Evolutionary conservation across 2,888 invertebrate genomes (phyloP).

Genomic region (Campopleginae sp.): DNA sequence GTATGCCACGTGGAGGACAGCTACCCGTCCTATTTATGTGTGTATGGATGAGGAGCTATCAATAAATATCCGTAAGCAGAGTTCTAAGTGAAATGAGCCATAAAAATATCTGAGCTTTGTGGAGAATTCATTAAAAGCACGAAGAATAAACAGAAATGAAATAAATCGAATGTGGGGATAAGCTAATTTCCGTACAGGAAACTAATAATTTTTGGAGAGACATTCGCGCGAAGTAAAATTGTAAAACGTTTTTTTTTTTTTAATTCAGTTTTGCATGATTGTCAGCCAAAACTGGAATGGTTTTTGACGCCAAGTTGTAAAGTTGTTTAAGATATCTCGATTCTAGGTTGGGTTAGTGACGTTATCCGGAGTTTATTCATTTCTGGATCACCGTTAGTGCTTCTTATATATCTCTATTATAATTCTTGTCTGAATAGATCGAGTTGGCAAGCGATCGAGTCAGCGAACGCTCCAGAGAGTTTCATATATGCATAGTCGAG

Average conservation of each 20-base stretch:
- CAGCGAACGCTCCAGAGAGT: slow-evolving; percentile 51
- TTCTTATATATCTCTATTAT: not conserved
- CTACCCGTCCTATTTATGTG: slow-evolving; percentile 69
- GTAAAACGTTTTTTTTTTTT: not conserved
- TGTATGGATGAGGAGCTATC: not conserved
- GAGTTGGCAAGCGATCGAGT: slow-evolving; percentile 37
- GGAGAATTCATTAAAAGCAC: not conserved
- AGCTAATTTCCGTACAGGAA: not conserved
- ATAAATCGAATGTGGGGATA: not conserved
- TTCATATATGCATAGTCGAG: slow-evolving; percentile 29
- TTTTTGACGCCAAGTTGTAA: not conserved
- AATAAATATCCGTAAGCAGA: not conserved
- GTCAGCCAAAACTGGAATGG: slow-evolving; percentile 2
- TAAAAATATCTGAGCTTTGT: not conserved
- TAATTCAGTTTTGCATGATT: not conserved
- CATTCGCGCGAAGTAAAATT: not conserved
- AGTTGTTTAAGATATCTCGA: slow-evolving; percentile 2
- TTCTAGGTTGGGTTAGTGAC: not conserved
- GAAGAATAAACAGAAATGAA: not conserved
- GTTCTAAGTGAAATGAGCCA: not conserved
- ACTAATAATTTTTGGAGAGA: not conserved
- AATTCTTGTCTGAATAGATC: slow-evolving; percentile 7
- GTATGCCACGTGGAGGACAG: slow-evolving; percentile 70
- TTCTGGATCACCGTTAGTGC: not conserved
- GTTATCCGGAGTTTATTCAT: not conserved